phyloP scores from a whole-genome alignment of 2,888 invertebrate genomes.

The Drosophila phalerata region DNA sequence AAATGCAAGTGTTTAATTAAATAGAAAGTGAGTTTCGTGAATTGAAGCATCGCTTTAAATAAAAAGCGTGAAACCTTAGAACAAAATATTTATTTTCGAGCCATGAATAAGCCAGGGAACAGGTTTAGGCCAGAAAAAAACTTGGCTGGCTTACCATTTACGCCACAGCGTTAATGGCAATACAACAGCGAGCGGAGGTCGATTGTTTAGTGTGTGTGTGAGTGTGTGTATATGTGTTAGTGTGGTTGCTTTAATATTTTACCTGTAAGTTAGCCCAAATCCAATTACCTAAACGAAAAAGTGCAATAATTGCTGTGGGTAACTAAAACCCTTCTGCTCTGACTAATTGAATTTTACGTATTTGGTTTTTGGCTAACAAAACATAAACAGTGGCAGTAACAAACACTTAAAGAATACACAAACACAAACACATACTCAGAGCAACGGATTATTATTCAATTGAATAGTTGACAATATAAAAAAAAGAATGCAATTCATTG shows the following conservation, averaged over 20 bases:
- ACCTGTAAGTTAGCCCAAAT: conserved; percentile 61
- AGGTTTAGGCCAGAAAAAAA: conserved; percentile 81
- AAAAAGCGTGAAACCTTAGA: conserved; percentile 8
- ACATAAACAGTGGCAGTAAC: conserved; percentile 26
- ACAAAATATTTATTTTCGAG: conserved; percentile 21
- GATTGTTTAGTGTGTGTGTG: conserved; percentile 70
- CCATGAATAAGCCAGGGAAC: conserved; percentile 70
- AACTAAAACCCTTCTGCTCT: conserved; percentile 15
- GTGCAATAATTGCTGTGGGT: conserved; percentile 62
- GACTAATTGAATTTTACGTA: conserved; percentile 70
- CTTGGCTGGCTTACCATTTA: conserved; percentile 79
- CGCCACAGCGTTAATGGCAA: conserved; percentile 74
- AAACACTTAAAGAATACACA: conserved; percentile 37
- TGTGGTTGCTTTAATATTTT: conserved; percentile 66
- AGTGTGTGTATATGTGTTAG: conserved; percentile 22
- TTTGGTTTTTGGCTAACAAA: conserved; percentile 59
- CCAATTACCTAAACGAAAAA: conserved; percentile 68
- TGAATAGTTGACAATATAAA: conserved; percentile 58
- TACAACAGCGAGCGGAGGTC: conserved; percentile 74
- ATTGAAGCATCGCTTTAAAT: not conserved
- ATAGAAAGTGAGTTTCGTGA: conserved; percentile 50
- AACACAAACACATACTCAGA: conserved; percentile 21
- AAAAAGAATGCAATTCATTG: conserved; percentile 64
- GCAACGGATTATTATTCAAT: conserved; percentile 67
- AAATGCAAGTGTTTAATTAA: conserved; percentile 58